Evolutionary conservation across 2,113 vertebrate genomes (phyloP), one percentile per base, ranked within the genome.

Genomic region (Nestor notabilis): DNA sequence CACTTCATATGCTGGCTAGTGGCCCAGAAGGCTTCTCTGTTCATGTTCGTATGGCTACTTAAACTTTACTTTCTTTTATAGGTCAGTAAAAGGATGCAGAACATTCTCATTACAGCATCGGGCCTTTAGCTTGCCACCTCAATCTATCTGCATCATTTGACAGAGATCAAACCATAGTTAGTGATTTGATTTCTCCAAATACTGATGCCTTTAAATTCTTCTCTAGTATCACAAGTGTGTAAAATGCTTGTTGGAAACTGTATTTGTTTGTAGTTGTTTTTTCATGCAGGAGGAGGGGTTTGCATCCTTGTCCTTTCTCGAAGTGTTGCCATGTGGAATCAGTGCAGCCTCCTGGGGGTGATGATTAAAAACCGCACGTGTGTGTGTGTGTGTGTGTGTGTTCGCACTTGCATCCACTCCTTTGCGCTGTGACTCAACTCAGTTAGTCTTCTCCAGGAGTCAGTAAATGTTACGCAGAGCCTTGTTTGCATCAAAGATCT

Each of bases 261-360:
- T 78, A 83, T 90, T 83, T 68, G 65, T 76, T 84, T 91, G 24
- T 35, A 58, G 43, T 12, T 60, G 31, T 53, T 86, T 74, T 88
- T 69, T 83, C 46, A 17, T 60, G 21, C 20, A 76, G 37, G 37
- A 72, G 53, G 13, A 79, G 33, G 8, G 10, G 5, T 60, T 75
- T 93, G 58, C 61, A 63, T 94, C 47, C 60, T 64, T 25, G 9
- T 68, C 20, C 33, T 56, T 72, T n/a, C 37, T 90, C 87, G 68
- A 76, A 25, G 85, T 76, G 85, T 69, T 90, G 28, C 52, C 95
- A 41, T 83, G 89, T 96, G 72, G 87, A 89, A 35, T 60, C 88
- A 85, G 50, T 33, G 65, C 61, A 80, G 0, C 15, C 19, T 82
- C 29, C 37, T 86, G 33, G 31, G 41, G 5, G 7, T 33, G 47